A percentile compares a stretch with the other conserved stretches of the same genome.
Conservation (phyloP, 2,797 vertebrate species). For the Anableps anableps region DNA sequence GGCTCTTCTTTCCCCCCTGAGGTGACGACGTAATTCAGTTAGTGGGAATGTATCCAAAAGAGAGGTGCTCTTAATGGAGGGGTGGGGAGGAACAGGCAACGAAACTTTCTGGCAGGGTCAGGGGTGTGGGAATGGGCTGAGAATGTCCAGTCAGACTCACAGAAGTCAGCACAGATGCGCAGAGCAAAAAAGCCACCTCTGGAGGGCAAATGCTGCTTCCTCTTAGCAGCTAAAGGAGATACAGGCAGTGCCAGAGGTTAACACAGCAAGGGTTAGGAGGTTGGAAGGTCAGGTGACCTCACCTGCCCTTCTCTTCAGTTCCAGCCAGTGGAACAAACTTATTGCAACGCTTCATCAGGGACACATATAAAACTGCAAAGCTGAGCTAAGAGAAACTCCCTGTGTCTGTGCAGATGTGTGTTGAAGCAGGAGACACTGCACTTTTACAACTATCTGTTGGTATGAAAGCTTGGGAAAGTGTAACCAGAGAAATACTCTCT, state of each 20-base stretch:
- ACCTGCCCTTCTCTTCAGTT: slow-evolving; percentile 69
- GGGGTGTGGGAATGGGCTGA: slow-evolving; percentile 63
- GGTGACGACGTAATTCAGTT: slow-evolving; percentile 66
- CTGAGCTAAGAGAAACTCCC: slow-evolving; percentile 37
- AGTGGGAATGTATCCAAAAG: slow-evolving; percentile 56
- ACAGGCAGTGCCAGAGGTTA: slow-evolving; percentile 71
- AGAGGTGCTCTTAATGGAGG: slow-evolving; percentile 23
- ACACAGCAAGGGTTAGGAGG: slow-evolving; percentile 63
- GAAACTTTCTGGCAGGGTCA: slow-evolving; percentile 56
- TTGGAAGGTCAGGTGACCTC: slow-evolving; percentile 62
- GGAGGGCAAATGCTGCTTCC: slow-evolving; percentile 67
- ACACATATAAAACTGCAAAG: slow-evolving; percentile 47
- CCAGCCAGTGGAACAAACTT: slow-evolving; percentile 77
- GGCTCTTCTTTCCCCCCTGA: slow-evolving; percentile 57
- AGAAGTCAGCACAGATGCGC: slow-evolving; percentile 54
- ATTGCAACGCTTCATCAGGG: slow-evolving; percentile 57
- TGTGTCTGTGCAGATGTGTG: slow-evolving; percentile 35
- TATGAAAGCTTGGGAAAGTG: slow-evolving; percentile 36
- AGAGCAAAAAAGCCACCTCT: slow-evolving; percentile 59
- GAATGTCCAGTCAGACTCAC: slow-evolving; percentile 70
- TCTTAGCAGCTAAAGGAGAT: slow-evolving; percentile 66
- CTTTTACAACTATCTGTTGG: slow-evolving; percentile 36
- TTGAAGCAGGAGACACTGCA: slow-evolving; percentile 32
- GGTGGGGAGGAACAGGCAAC: slow-evolving; percentile 48
- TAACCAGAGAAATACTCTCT: slow-evolving; percentile 38